Evolutionary conservation across 2,113 vertebrate species (phyloP), one percentile per base, ranked within the genome.

Genomic region (Hippoglossus stenolepis): DNA sequence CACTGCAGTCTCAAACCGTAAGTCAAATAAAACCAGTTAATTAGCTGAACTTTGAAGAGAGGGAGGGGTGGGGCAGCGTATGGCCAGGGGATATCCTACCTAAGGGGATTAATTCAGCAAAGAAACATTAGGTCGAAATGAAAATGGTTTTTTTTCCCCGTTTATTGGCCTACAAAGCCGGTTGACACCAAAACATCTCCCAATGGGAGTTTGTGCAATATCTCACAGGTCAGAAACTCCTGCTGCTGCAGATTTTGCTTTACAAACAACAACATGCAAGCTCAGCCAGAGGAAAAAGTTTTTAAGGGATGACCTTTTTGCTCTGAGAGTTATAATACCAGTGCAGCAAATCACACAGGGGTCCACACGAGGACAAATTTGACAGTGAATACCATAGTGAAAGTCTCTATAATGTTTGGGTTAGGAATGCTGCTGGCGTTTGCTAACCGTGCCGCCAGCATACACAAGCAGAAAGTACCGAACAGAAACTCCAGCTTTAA

Each of bases 11-110:
- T 69, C 54, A 66, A 78, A 51, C 60, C 40, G 17, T 23, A 43
- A 59, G 65, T 77, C 71, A 83, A 66, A 76, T 45, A 64, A 26
- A 75, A 26, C 18, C 49, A 64, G 38, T 73, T 81, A 72, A 81
- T 85, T 75, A 73, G 64, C 21, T 77, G 17, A 58, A 73, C 61
- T 58, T 83, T 38, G 35, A 9, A 11, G 10, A n/a, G 20, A n/a
- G 3, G 5, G 10, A 38, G 51, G 26, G 3, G 12, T 31, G 31
- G 31, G 24, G 24, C 43, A 45, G 11, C 26, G 21, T 59, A 10
- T 38, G 9, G 56, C 24, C 71, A 61, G 64, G 20, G 59, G 60
- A n/a, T 31, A 49, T 62, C 1, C 8, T 59, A n/a, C 26, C 38
- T 21, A 3, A 63, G 21, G 17, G 54, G 54, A 65, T 62, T 2